These are phyloP conservation scores for Ammodytes dubius DNA, from an alignment of 2,113 vertebrate genomes.

Conservation along the genomic window DNA sequence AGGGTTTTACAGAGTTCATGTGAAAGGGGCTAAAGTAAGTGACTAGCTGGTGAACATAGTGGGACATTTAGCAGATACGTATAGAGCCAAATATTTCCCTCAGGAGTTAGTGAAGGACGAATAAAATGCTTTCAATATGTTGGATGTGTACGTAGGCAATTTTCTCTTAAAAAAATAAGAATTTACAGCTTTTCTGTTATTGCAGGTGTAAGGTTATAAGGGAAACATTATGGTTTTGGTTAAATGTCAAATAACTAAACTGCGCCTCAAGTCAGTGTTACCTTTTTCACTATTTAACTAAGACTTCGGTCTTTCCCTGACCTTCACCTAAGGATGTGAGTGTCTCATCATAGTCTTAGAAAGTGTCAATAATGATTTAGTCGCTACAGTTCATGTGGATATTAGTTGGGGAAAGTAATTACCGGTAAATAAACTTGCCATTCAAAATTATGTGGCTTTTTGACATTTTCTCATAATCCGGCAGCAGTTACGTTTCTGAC, in stretches of 20 bases:
- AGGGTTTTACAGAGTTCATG: too few relatives aligned
- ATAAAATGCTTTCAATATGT: background rate
- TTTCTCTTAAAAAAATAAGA: background rate
- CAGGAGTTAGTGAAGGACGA: background rate
- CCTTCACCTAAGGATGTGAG: background rate
- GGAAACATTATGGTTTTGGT: background rate
- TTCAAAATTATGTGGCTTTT: background rate
- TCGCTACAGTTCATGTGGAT: background rate
- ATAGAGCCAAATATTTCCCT: background rate
- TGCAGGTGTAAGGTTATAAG: too few relatives aligned
- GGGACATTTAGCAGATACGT: background rate
- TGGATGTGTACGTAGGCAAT: background rate
- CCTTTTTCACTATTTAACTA: constrained; percentile 3
- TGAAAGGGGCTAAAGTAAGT: background rate
- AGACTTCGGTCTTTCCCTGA: background rate
- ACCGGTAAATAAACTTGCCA: background rate
- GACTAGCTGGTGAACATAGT: background rate
- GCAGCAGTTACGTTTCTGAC: background rate
- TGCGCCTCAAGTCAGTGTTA: background rate
- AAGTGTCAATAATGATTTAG: background rate
- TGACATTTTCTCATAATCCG: background rate
- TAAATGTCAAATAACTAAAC: background rate
- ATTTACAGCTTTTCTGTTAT: background rate
- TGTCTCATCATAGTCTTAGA: constrained; percentile 3
- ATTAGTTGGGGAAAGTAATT: background rate